Evolutionary conservation across 2,113 vertebrate genomes (phyloP).

Genomic region (Hemibagrus wyckioides): DNA sequence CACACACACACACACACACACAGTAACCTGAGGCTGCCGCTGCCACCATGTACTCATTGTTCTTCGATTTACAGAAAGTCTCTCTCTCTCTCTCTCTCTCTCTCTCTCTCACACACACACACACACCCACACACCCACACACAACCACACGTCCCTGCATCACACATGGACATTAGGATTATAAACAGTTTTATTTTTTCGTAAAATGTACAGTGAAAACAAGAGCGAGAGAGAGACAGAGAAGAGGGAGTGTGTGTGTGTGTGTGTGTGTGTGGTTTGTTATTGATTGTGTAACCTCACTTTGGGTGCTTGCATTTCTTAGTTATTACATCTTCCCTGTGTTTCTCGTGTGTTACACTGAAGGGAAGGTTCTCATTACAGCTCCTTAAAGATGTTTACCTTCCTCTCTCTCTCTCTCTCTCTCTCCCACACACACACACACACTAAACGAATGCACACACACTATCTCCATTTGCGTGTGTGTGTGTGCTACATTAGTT

Average conservation of each 20-base stretch:
- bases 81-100: not conserved
- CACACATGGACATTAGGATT: not conserved
- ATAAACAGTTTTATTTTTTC: not conserved
- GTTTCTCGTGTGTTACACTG: not conserved
- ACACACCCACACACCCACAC: constrained; percentile 30
- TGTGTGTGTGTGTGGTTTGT: not conserved
- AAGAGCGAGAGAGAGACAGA: not conserved
- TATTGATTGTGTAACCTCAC: constrained; percentile 20
- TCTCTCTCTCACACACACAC: not conserved
- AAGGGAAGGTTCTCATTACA: not conserved
- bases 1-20: not conserved
- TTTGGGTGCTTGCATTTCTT: not conserved
- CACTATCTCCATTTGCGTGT: not conserved
- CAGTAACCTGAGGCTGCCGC: constrained; percentile 20
- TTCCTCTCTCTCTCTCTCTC: not conserved
- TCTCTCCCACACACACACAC: not conserved
- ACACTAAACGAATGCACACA: not conserved
- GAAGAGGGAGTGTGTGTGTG: not conserved
- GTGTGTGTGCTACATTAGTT: constrained; percentile 5
- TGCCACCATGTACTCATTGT: constrained; percentile 29
- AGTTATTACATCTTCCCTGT: not conserved
- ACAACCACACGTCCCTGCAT: constrained; percentile 21
- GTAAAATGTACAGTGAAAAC: not conserved
- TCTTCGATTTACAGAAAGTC: constrained; percentile 27
- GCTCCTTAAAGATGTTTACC: not conserved